phyloP scores from a whole-genome alignment of 2,113 vertebrate genomes.

The Hucho hucho region DNA sequence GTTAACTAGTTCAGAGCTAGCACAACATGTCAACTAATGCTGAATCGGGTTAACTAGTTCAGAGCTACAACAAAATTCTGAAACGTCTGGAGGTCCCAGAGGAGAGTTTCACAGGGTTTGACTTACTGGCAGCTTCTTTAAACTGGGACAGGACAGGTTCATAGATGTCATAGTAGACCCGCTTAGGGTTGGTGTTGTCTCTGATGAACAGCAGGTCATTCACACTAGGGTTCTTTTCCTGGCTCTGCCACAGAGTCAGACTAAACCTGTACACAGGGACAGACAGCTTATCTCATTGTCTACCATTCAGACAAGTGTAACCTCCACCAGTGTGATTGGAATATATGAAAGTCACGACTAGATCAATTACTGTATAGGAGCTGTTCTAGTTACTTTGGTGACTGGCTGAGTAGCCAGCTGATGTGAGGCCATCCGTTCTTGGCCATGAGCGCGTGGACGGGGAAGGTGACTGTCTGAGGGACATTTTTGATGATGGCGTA shows the following conservation, averaged over 20 bases:
- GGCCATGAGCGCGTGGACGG: slow-evolving; percentile 71
- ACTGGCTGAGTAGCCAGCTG: slow-evolving; percentile 83
- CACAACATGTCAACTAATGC: too few relatives aligned
- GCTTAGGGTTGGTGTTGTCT: slow-evolving; percentile 74
- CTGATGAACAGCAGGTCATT: slow-evolving; percentile 81
- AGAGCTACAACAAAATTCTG: too few relatives aligned
- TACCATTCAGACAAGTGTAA: too few relatives aligned
- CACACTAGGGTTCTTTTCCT: slow-evolving; percentile 62
- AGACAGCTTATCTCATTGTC: too few relatives aligned
- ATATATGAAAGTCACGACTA: neutral
- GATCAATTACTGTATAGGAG: slow-evolving; percentile 3
- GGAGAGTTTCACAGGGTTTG: neutral
- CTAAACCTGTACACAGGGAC: slow-evolving; percentile 71
- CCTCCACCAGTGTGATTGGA: too few relatives aligned
- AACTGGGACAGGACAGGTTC: slow-evolving; percentile 80
- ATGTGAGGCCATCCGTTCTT: slow-evolving; percentile 78
- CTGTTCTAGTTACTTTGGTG: slow-evolving; percentile 69
- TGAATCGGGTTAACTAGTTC: too few relatives aligned
- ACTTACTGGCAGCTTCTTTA: slow-evolving; percentile 75
- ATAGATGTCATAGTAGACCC: slow-evolving; percentile 84
- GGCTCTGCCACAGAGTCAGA: slow-evolving; percentile 82
- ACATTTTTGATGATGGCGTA: slow-evolving; percentile 63
- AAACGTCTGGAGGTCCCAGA: neutral
- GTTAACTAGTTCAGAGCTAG: too few relatives aligned
- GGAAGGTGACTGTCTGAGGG: slow-evolving; percentile 81